A percentile compares a stretch with the other conserved stretches of the same genome.
These are phyloP conservation scores for Trichoplusia ni DNA, from an alignment of 1,140 invertebrate species.

Conservation along the genomic window DNA sequence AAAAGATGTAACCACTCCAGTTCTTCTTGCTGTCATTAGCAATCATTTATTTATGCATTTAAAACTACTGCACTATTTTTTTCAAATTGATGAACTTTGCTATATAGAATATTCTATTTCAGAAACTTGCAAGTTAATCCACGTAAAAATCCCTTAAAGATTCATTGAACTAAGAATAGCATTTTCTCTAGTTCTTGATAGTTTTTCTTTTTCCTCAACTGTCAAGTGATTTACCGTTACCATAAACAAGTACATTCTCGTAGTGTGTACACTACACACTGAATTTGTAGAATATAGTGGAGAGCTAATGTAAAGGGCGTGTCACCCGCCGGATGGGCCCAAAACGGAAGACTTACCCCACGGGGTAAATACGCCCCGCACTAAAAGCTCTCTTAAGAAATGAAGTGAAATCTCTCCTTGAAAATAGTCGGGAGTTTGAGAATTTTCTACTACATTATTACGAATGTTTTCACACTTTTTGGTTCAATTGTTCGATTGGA, in stretches of 20 bases:
- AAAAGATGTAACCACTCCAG: too few species aligned
- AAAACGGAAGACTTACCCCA: constrained; percentile 43
- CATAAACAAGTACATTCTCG: constrained; percentile 11
- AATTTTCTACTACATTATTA: constrained; percentile 1
- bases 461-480: not conserved
- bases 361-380: constrained; percentile 39
- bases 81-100: too few species aligned
- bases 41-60: too few species aligned
- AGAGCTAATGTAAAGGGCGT: constrained; percentile 47
- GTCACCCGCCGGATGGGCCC: constrained; percentile 44
- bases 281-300: constrained; percentile 25
- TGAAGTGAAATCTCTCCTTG: constrained; percentile 38
- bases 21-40: too few species aligned
- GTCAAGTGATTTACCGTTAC: constrained; percentile 11
- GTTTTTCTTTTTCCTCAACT: too few species aligned
- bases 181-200: too few species aligned
- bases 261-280: constrained; percentile 14
- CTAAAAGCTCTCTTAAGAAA: constrained; percentile 43
- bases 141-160: too few species aligned
- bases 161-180: too few species aligned
- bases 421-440: constrained; percentile 25
- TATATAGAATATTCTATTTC: too few species aligned
- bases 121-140: too few species aligned
- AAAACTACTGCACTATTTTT: too few species aligned
- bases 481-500: too few species aligned